Percentiles rank a stretch among this genome's conserved stretches.
Evolutionary conservation across 2,888 invertebrate genomes (phyloP).

Genomic region (Cistogaster globosa): DNA sequence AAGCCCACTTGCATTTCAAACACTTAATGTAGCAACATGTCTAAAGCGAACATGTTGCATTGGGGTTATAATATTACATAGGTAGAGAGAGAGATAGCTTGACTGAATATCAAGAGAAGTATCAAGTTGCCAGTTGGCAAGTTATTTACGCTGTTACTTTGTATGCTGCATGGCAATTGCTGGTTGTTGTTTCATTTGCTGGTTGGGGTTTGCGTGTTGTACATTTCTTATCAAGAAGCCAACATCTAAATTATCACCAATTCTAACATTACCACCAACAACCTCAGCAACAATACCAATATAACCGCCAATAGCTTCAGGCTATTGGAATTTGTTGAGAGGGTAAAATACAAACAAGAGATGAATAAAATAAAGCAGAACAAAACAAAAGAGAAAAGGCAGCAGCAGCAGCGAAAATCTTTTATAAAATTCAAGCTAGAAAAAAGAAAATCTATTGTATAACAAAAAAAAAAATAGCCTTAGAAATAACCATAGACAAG

Average conservation of each 20-base stretch:
- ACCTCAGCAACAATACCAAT: conserved; percentile 56
- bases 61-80: not conserved
- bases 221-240: conserved; percentile 73
- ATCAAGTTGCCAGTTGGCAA: conserved; percentile 32
- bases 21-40: conserved; percentile 31
- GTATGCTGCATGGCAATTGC: conserved; percentile 37
- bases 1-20: conserved; percentile 33
- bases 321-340: conserved; percentile 69
- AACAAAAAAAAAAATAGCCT: conserved; percentile 20
- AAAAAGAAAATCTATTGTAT: conserved; percentile 13
- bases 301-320: conserved; percentile 61
- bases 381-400: conserved; percentile 24
- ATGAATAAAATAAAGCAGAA: conserved; percentile 47
- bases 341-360: conserved; percentile 68
- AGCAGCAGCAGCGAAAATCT: conserved; percentile 14
- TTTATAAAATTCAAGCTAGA: conserved; percentile 61
- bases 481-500: conserved; percentile 39
- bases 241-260: conserved; percentile 75
- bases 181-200: not conserved
- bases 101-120: not conserved
- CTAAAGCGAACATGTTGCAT: conserved; percentile 46
- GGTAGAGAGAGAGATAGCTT: not conserved
- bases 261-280: conserved; percentile 70
- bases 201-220: conserved; percentile 60
- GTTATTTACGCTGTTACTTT: conserved; percentile 17